Conservation (phyloP, 1,140 invertebrate species). For the Paraescarpia echinospica region DNA sequence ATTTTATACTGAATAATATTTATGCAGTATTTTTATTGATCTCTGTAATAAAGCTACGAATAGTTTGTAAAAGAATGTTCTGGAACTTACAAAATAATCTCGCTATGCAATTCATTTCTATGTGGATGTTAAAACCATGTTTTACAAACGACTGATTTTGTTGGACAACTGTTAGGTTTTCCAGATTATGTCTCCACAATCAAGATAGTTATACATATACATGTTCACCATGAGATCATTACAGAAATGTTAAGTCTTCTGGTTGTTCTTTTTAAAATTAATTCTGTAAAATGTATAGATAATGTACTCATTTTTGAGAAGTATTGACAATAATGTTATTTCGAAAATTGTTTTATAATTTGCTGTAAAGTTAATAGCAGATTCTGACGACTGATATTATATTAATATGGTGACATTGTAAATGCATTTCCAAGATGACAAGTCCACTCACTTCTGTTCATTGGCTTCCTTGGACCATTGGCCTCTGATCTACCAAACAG, state of each 20-base stretch:
- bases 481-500: too few species aligned
- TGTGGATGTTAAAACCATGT: background rate
- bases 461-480: too few species aligned
- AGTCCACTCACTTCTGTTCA: too few species aligned
- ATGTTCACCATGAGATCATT: background rate
- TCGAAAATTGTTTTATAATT: background rate
- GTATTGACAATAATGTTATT: background rate
- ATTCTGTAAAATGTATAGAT: background rate
- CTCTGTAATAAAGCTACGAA: background rate
- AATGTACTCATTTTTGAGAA: background rate
- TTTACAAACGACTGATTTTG: background rate
- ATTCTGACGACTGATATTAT: too few species aligned
- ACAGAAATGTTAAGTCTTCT: background rate
- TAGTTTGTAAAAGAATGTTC: background rate
- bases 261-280: background rate
- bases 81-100: background rate
- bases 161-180: background rate
- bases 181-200: background rate
- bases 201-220: background rate
- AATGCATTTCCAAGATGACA: too few species aligned
- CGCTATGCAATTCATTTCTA: background rate
- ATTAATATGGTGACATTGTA: too few species aligned
- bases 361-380: background rate
- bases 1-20: constrained; percentile 3
- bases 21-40: constrained; percentile 6